Conservation (phyloP, 23 tunicate species). For the Styela plicata region DNA sequence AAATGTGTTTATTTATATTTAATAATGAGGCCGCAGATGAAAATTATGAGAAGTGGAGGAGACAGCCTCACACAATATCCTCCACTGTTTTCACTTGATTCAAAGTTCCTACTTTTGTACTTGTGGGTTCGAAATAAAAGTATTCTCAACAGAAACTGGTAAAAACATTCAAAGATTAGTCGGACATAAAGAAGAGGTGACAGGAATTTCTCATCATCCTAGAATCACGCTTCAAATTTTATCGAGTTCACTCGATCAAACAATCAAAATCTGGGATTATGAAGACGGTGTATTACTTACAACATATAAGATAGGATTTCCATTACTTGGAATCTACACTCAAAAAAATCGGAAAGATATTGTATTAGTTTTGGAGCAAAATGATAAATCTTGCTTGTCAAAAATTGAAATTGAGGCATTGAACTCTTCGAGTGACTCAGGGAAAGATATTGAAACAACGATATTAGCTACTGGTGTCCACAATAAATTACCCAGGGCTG, state of each 20-base stretch:
- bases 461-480: not conserved
- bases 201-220: conserved; percentile 66
- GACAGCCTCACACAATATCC: conserved; percentile 34
- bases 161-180: conserved; percentile 50
- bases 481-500: not conserved
- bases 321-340: conserved; percentile 34
- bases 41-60: conserved; percentile 49
- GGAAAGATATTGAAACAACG: not conserved
- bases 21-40: not conserved
- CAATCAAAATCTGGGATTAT: conserved; percentile 75
- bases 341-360: conserved; percentile 2
- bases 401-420: not conserved
- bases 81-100: conserved; percentile 56
- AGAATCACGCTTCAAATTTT: conserved; percentile 67
- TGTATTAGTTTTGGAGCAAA: conserved; percentile 28
- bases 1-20: too few species aligned
- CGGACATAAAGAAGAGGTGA: conserved; percentile 50
- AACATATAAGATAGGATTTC: conserved; percentile 19
- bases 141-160: conserved; percentile 71
- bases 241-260: conserved; percentile 54
- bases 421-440: not conserved
- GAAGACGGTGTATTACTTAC: conserved; percentile 62
- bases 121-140: conserved; percentile 65
- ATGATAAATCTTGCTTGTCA: conserved; percentile 2
- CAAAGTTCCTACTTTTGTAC: conserved; percentile 81